These are phyloP conservation scores for Cirrhinus molitorella DNA, from an alignment of 2,797 vertebrate species.

Conservation along the genomic window DNA sequence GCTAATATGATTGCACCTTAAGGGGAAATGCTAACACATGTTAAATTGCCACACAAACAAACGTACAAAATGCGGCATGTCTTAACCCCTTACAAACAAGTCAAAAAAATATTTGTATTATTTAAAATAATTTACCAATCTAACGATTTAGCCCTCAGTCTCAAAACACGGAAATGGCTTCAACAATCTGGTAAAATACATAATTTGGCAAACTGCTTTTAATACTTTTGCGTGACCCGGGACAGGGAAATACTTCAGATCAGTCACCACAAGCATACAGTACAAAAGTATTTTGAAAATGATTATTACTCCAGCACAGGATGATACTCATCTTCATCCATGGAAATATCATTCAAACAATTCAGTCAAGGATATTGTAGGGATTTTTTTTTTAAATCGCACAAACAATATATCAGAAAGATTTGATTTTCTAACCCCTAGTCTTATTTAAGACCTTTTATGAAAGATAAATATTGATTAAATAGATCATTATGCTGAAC, in stretches of 20 bases:
- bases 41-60: constrained; percentile 39
- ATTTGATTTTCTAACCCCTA: constrained; percentile 38
- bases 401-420: constrained; percentile 6
- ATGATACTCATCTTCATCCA: constrained; percentile 13
- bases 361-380: constrained; percentile 52
- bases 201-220: constrained; percentile 47
- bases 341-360: constrained; percentile 43
- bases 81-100: neutral
- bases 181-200: constrained; percentile 27
- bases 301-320: constrained; percentile 7
- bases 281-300: constrained; percentile 30
- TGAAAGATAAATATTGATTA: constrained; percentile 34
- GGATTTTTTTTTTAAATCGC: constrained; percentile 22
- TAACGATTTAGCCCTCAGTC: constrained; percentile 37
- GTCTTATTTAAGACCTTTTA: constrained; percentile 26
- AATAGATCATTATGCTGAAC: constrained; percentile 40
- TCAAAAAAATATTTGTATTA: neutral
- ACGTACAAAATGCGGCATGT: constrained; percentile 23
- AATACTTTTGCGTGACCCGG: constrained; percentile 15
- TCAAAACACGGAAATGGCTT: constrained; percentile 19
- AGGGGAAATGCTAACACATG: constrained; percentile 30
- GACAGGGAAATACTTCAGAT: neutral
- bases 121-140: constrained; percentile 44
- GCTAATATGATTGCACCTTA: neutral
- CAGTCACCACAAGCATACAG: constrained; percentile 11